Base-by-base conservation (phyloP, 2,113 vertebrate species). In the Erythrolamprus reginae region DNA sequence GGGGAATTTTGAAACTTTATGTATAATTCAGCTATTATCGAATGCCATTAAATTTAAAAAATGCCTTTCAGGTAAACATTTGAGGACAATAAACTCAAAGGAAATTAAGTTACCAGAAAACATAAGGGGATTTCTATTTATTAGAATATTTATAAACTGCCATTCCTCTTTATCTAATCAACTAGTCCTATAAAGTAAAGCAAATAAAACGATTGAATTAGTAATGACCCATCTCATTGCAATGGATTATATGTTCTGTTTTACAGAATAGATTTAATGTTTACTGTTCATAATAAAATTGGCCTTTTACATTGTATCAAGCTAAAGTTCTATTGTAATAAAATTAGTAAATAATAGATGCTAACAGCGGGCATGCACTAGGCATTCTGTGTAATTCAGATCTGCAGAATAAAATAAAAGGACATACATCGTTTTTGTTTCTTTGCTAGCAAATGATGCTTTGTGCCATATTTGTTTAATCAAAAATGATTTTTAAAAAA, bases 31-130 rank as follows among this genome's bases (percentile, higher is more conserved):
- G 15, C 42, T 84, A 15, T 50, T 48, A 56, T 33, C 53, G 50
- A 13, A 23, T 7, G 47, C 48, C 38, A 83, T 83, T 10, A 55
- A 48, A 33, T 84, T 10, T 84, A 58, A 28, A 58, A 5, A 19
- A 84, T 83, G 10, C 53, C 17, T 47, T 45, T 61, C 48, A 55
- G 55, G 70, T 42, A 12, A 89, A 89, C 42, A 28, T 84, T 15
- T 84, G 45, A 58, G 48, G 2, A 33, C 3, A n/a, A 26, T 61
- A 19, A 90, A 86, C 56, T 90, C 87, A 88, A 53, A 86, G 85
- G 48, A n/a, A 92, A 94, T 4, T 58, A 19, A 90, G 3, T 82
- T 82, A 45, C 23, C 77, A 92, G 38, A 38, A 47, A 92, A 48
- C 55, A 90, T 84, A 12, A 24, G 48, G 47, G 51, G 21, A 8